Base-by-base conservation (phyloP, 92 coral and sea anemone species). In the Pocillopora meandrina region DNA sequence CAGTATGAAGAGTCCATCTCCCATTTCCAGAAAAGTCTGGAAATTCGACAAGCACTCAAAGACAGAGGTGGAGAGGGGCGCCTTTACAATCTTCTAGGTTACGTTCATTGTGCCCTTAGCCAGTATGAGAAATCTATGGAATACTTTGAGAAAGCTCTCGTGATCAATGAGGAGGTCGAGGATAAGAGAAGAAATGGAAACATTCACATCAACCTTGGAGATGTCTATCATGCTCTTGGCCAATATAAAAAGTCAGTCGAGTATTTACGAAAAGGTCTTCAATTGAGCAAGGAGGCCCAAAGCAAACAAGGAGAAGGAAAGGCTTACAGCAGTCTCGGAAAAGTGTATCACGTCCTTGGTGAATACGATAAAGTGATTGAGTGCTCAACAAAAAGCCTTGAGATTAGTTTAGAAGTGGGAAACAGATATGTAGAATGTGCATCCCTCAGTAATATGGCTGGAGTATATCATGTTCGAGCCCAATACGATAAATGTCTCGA, bases 401-500 rank as follows among this genome's bases (percentile, higher is more conserved):
- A 78, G n/a, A 86, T 86, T 12, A 21, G 79, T 65, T 16, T 70
- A 23, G 79, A 71, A 42, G 60, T 86, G 20, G 79, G 79, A 70
- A 74, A 79, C 67, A 62, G 21, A 64, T 1, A 35, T 14, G 89
- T 12, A n/a, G 21, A 35, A 61, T 79, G 62, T 10, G 3, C 17
- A 17, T 72, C 61, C 21, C 57, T 79, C 62, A 13, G 34, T 33
- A 36, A 72, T n/a, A 65, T 72, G 11, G 89, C 75, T 9, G 42
- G 12, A 20, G 75, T 21, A 31, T 75, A 87, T 42, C 67, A 56
- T 72, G 61, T 56, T 55, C 80, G 75, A n/a, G 90, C 82, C 57
- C 81, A 82, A 33, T 87, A 74, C 81, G 82, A 81, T 13, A 75
- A 56, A 71, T 77, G 69, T 56, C 72, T 87, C 17, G 82, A 81